These are phyloP conservation scores for Gymnogyps californianus DNA, from an alignment of 2,113 vertebrate species.

Conservation along the genomic window DNA sequence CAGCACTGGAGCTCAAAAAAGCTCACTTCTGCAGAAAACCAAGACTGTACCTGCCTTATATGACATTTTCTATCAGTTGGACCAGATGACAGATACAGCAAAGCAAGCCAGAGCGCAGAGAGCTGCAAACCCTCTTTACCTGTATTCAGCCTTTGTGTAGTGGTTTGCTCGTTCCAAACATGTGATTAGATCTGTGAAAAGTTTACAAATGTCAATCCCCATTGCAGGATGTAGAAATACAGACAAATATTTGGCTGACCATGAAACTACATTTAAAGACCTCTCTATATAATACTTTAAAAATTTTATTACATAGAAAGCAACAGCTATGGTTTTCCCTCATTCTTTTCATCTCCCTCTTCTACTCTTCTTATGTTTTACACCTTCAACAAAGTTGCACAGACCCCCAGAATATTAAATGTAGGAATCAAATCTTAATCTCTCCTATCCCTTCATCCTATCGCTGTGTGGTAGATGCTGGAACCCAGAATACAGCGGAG, in stretches of 20 bases:
- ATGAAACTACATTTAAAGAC: background rate
- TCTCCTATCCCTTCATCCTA: background rate
- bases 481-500: background rate
- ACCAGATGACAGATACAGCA: background rate
- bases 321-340: background rate
- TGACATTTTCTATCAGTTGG: background rate
- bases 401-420: background rate
- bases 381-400: background rate
- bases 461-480: background rate
- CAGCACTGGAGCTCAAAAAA: background rate
- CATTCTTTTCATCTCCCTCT: background rate
- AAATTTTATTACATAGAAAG: background rate
- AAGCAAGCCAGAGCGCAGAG: background rate
- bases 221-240: background rate
- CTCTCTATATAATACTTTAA: background rate
- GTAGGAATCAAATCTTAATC: background rate
- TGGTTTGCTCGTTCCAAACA: constrained; percentile 82
- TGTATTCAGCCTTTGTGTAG: constrained; percentile 76
- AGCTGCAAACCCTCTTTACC: constrained; percentile 69
- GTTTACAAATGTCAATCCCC: constrained; percentile 22
- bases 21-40: background rate
- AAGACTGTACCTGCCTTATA: background rate
- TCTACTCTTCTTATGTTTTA: background rate
- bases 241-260: background rate
- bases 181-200: constrained; percentile 82